phyloP scores from a whole-genome alignment of 2,888 invertebrate species.

The Machimus atricapillus region DNA sequence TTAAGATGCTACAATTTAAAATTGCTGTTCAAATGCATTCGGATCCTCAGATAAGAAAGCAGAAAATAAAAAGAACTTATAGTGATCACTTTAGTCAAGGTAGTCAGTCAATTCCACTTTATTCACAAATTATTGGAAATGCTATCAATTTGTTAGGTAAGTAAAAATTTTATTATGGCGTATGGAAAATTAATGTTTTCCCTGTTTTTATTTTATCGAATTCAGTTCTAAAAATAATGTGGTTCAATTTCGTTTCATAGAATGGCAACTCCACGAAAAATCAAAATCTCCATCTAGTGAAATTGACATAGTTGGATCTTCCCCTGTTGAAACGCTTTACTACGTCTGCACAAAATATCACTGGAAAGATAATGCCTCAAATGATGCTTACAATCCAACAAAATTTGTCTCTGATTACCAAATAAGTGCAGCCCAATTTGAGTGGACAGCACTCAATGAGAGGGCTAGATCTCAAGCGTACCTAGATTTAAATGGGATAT shows the following conservation, averaged over 20 bases:
- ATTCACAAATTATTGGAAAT: slow-evolving; percentile 63
- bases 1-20: slow-evolving; percentile 61
- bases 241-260: background rate
- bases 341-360: slow-evolving; percentile 56
- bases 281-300: slow-evolving; percentile 2
- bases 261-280: slow-evolving; percentile 48
- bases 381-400: slow-evolving; percentile 54
- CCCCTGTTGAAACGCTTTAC: slow-evolving; percentile 57
- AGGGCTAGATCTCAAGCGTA: slow-evolving; percentile 59
- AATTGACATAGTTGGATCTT: slow-evolving; percentile 50
- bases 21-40: slow-evolving; percentile 54
- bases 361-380: slow-evolving; percentile 56
- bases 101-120: slow-evolving; percentile 57
- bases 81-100: slow-evolving; percentile 65
- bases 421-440: slow-evolving; percentile 70
- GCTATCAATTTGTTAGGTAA: slow-evolving; percentile 64
- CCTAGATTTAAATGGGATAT: slow-evolving; percentile 55
- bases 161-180: background rate
- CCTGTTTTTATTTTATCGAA: background rate
- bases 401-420: slow-evolving; percentile 59
- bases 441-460: slow-evolving; percentile 73
- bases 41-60: slow-evolving; percentile 59
- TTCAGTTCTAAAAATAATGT: no score
- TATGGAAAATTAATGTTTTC: background rate
- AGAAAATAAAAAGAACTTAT: slow-evolving; percentile 63